Base-by-base conservation (phyloP, 2,888 invertebrate genomes). In the Lamproptera curius region DNA sequence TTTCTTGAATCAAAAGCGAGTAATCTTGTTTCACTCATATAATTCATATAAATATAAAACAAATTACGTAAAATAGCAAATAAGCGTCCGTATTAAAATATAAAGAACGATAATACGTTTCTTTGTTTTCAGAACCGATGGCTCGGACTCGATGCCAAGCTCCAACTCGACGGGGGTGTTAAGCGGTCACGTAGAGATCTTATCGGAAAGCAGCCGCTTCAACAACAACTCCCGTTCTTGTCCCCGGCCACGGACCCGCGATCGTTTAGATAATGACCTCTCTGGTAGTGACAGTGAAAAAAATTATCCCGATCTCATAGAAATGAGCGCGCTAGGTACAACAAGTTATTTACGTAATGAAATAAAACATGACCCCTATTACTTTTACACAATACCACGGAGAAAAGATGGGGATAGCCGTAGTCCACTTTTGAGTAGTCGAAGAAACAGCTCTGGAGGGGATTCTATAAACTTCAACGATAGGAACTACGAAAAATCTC, bases 371-470 rank as follows among this genome's bases (percentile, higher is more conserved):
- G 83, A 88, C 46, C 78, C 80, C 2, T 86, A 88, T 56, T 83
- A 85, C 61, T 91, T 93, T 65, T 93, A 92, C 67, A 93, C 93
- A n/a, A 85, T 93, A 57, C 93, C 93, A 0, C 70, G 86, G 31
- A 81, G 83, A 73, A 83, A 81, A 79, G 84, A 81, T 43, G 89
- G 92, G 16, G 94, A 94, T 60, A 94, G 94, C 62, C 93, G 94
- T 61, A 93, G 93, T 46, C 94, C 94, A 1, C 80, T 94, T 49
- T 79, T 94, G 10, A 92, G 91, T 61, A 93, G 93, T 69, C 89
- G 92, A 54, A 91, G 93, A 62, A 92, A 92, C 53, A 93, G 93
- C 67, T 93, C 93, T 52, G 92, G 92, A 15, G 92, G 91, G 0
- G 92, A 92, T 63, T 91, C 91, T 23, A 88, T 88, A 48, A 87